phyloP scores from a whole-genome alignment of 1,140 invertebrate genomes.

The Caligus rogercresseyi region DNA sequence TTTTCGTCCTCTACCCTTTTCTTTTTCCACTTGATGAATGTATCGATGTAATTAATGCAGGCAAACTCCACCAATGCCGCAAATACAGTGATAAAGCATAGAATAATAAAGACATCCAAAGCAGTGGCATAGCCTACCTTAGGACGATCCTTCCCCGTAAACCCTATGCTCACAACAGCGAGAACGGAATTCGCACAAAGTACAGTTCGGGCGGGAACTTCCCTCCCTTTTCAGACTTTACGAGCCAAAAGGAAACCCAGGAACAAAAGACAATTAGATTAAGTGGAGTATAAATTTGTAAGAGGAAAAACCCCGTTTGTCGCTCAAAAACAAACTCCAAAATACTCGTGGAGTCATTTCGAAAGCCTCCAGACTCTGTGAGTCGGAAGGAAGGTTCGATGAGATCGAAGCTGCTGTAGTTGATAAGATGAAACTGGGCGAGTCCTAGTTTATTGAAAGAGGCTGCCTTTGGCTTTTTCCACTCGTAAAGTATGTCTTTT shows the following conservation, averaged over 20 bases:
- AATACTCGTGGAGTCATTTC: slow-evolving; percentile 30
- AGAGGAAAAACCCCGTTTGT: slow-evolving; percentile 38
- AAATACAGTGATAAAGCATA: slow-evolving; percentile 42
- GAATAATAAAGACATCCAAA: slow-evolving; percentile 40
- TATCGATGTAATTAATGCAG: slow-evolving; percentile 41
- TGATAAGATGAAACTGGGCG: slow-evolving; percentile 17
- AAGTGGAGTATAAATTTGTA: slow-evolving; percentile 44
- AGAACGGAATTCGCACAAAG: slow-evolving; percentile 41
- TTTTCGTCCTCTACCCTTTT: slow-evolving; percentile 26
- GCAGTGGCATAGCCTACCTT: slow-evolving; percentile 40
- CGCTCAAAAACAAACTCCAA: slow-evolving; percentile 37
- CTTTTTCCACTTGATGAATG: slow-evolving; percentile 29
- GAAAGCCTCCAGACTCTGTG: neutral
- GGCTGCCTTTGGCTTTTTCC: neutral
- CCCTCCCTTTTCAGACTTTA: slow-evolving; percentile 33
- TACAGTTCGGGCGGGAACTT: slow-evolving; percentile 15
- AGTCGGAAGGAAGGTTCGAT: neutral
- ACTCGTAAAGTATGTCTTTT: slow-evolving; percentile 14
- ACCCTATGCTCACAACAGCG: slow-evolving; percentile 39
- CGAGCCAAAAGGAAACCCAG: slow-evolving; percentile 48
- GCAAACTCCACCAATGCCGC: slow-evolving; percentile 42
- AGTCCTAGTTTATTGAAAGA: slow-evolving; percentile 12
- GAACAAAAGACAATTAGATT: slow-evolving; percentile 42
- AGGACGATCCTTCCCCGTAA: slow-evolving; percentile 39
- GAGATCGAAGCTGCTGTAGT: slow-evolving; percentile 5